Evolutionary conservation across 2,888 invertebrate genomes (phyloP).

Genomic region (Volucella bombylans): DNA sequence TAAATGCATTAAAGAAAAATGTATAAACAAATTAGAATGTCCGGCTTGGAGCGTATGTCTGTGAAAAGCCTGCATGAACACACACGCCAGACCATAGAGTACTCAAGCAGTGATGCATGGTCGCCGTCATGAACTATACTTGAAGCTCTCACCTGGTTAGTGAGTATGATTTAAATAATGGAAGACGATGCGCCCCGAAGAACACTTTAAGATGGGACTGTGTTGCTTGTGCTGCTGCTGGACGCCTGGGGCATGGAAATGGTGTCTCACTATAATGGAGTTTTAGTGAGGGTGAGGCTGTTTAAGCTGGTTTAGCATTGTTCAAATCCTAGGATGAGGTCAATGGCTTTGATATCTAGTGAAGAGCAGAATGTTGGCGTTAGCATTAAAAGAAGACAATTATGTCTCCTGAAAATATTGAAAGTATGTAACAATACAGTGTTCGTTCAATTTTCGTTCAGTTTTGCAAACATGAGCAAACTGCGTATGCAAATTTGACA

Average conservation of each 20-base stretch:
- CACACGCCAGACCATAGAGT: slow-evolving; percentile 22
- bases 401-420: too few species aligned
- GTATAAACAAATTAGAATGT: slow-evolving; percentile 45
- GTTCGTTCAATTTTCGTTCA: too few species aligned
- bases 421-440: too few species aligned
- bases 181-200: slow-evolving; percentile 19
- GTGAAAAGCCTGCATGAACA: too few species aligned
- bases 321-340: not conserved
- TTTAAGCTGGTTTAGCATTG: not conserved
- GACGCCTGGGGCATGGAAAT: not conserved
- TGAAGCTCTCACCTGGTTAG: slow-evolving; percentile 16
- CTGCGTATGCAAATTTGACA: too few species aligned
- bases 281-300: not conserved
- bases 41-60: not conserved
- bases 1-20: slow-evolving; percentile 51
- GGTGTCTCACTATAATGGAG: not conserved
- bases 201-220: not conserved
- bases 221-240: not conserved
- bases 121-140: slow-evolving; percentile 18
- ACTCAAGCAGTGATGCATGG: slow-evolving; percentile 33
- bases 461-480: too few species aligned
- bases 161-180: slow-evolving; percentile 34
- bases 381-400: too few species aligned
- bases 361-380: not conserved
- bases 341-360: not conserved